phyloP scores from a whole-genome alignment of 2,113 vertebrate species.

The Salvelinus namaycush region DNA sequence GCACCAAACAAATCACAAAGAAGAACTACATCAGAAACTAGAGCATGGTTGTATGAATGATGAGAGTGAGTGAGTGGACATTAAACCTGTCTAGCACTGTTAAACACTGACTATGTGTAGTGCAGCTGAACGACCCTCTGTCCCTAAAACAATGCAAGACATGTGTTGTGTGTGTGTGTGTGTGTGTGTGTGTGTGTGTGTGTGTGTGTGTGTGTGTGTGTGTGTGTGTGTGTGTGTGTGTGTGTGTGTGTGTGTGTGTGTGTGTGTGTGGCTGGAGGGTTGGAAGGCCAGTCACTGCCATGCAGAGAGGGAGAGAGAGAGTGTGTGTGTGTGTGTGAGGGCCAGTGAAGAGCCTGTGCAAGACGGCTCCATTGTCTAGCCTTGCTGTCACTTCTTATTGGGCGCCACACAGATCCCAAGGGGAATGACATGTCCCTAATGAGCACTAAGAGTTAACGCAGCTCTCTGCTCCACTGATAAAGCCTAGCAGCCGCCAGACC shows the following conservation, averaged over 20 bases:
- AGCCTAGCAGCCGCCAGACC: neutral
- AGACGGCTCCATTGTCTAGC: conserved; percentile 16
- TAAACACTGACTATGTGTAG: neutral
- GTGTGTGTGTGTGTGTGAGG: too few species aligned
- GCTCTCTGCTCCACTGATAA: conserved; percentile 1
- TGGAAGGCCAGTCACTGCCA: too few species aligned
- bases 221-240: too few species aligned
- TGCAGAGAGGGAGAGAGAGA: too few species aligned
- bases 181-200: neutral
- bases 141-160: neutral
- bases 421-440: conserved; percentile 38
- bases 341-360: neutral
- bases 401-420: conserved; percentile 24
- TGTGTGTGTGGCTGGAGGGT: neutral
- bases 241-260: neutral
- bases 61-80: neutral
- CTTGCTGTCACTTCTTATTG: conserved; percentile 41
- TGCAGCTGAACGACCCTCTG: neutral
- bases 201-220: neutral
- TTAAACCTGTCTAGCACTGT: neutral
- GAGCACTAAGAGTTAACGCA: conserved; percentile 19
- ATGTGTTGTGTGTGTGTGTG: neutral
- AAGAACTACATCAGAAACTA: too few species aligned
- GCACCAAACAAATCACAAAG: too few species aligned
- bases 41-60: neutral